A percentile compares a stretch with the other conserved stretches of the same genome.
These are phyloP conservation scores for Hemaris fuciformis DNA, from an alignment of 2,888 invertebrate species.

Conservation along the genomic window DNA sequence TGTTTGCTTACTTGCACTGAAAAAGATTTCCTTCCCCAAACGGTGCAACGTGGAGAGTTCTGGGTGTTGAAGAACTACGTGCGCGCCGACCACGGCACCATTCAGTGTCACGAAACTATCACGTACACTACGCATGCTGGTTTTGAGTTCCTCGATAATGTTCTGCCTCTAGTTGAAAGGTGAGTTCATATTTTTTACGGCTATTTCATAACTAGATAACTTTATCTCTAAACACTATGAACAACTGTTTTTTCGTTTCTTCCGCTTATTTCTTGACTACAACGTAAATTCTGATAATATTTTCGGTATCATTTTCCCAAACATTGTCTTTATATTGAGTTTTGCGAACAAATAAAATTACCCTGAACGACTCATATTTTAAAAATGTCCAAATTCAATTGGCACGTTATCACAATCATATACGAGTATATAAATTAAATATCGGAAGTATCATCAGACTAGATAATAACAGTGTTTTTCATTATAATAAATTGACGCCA, in stretches of 20 bases:
- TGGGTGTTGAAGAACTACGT: constrained; percentile 95
- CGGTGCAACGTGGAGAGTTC: constrained; percentile 88
- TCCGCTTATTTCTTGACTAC: too few species aligned
- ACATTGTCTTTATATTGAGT: too few species aligned
- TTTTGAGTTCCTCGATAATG: constrained; percentile 94
- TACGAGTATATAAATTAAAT: too few species aligned
- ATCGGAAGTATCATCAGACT: too few species aligned
- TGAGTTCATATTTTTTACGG: constrained; percentile 42
- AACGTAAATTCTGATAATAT: too few species aligned
- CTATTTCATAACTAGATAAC: neutral
- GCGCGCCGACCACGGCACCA: constrained; percentile 84
- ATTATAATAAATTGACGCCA: too few species aligned
- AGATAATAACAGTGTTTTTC: too few species aligned
- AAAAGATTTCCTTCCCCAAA: constrained; percentile 81
- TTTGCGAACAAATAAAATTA: too few species aligned
- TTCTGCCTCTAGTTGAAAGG: constrained; percentile 90
- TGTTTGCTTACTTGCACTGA: constrained; percentile 84
- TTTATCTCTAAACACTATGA: neutral
- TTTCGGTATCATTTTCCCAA: too few species aligned
- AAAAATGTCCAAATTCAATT: too few species aligned
- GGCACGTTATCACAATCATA: too few species aligned
- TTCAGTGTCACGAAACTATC: constrained; percentile 90
- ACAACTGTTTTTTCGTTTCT: neutral
- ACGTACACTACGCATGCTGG: constrained; percentile 97
- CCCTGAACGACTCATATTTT: too few species aligned